Percentiles rank a stretch among this genome's conserved stretches.
Conservation (phyloP, 2,113 vertebrate species). For the Vulpes vulpes region DNA sequence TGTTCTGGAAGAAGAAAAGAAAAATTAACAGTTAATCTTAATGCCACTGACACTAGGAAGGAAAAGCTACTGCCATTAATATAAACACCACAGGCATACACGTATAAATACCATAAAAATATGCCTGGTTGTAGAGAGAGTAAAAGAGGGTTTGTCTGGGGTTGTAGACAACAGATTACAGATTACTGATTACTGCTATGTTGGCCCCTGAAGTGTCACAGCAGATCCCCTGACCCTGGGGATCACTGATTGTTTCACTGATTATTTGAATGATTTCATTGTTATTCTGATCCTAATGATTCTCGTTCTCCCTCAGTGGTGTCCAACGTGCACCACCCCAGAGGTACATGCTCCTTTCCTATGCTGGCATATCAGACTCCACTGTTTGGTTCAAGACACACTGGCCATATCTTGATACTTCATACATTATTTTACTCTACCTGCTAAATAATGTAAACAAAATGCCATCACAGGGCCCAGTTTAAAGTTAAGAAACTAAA, state of each 20-base stretch:
- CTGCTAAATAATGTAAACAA: not conserved
- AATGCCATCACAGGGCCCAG: not conserved
- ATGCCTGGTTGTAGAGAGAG: not conserved
- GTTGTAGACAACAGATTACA: not conserved
- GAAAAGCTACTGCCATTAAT: not conserved
- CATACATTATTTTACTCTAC: not conserved
- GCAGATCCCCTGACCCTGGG: not conserved
- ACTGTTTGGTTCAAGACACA: not conserved
- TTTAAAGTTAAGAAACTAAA: not conserved
- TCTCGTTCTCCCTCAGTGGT: not conserved
- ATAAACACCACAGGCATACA: not conserved
- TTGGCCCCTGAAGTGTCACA: not conserved
- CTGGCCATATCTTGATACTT: not conserved
- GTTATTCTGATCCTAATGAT: not conserved
- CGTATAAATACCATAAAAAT: not conserved
- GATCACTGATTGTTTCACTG: no score
- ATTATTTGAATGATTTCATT: not conserved
- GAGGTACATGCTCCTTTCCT: not conserved
- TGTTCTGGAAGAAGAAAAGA: conserved; percentile 88
- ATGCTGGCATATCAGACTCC: not conserved
- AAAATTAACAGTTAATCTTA: conserved; percentile 19
- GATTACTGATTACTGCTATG: not conserved
- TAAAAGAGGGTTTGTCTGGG: not conserved
- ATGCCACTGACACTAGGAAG: not conserved
- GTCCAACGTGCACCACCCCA: not conserved